Evolutionary conservation across 2,888 invertebrate genomes (phyloP).

Genomic region (Clivina fossor): DNA sequence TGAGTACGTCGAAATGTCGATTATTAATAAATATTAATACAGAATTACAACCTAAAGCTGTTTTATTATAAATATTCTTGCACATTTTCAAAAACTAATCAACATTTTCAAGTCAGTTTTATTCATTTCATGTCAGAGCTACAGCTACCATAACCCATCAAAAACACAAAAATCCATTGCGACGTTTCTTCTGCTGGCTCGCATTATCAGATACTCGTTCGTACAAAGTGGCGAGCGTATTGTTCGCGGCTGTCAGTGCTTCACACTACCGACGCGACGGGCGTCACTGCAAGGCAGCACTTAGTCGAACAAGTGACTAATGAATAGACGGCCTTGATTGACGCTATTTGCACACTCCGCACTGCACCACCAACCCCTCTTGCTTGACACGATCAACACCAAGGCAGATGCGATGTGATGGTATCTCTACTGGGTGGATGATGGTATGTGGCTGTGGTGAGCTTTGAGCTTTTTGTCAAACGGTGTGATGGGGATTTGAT

Average conservation of each 20-base stretch:
- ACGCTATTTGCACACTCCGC: slow-evolving; percentile 42
- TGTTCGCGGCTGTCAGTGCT: slow-evolving; percentile 18
- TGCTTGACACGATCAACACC: background rate
- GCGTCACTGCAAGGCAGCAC: slow-evolving; percentile 35
- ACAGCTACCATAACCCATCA: too few species aligned
- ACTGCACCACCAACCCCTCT: background rate
- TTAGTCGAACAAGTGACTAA: slow-evolving; percentile 40
- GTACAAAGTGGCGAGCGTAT: slow-evolving; percentile 18
- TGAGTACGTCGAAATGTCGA: too few species aligned
- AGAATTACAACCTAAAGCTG: too few species aligned
- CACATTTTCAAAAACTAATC: too few species aligned
- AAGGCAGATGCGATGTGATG: background rate
- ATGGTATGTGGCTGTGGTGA: background rate
- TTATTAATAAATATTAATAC: too few species aligned
- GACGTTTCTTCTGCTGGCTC: too few species aligned
- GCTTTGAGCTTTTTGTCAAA: background rate
- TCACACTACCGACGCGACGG: slow-evolving; percentile 35
- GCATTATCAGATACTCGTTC: slow-evolving; percentile 24
- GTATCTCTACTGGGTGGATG: too few species aligned
- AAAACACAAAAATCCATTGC: too few species aligned
- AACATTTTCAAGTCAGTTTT: too few species aligned
- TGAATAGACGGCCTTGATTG: slow-evolving; percentile 46
- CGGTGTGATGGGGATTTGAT: background rate
- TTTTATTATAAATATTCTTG: too few species aligned
- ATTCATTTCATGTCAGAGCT: too few species aligned